Conservation (phyloP, 2,797 vertebrate genomes). For the Pseudomugil tenellus region DNA sequence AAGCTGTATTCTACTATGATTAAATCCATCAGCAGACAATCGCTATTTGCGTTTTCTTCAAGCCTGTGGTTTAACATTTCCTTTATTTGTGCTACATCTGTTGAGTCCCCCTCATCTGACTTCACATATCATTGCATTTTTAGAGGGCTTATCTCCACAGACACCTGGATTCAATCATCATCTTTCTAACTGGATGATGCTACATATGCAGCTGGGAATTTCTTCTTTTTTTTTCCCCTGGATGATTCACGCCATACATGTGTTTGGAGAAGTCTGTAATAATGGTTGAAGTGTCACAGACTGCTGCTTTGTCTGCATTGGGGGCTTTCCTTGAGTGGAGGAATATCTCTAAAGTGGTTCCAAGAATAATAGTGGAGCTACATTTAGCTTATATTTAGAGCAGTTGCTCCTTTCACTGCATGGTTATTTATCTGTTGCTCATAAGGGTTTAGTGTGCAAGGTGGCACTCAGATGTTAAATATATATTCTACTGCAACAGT, state of each 20-base stretch:
- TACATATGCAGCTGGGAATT: constrained; percentile 37
- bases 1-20: constrained; percentile 58
- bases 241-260: constrained; percentile 31
- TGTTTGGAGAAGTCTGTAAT: constrained; percentile 55
- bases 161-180: constrained; percentile 69
- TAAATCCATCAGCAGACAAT: constrained; percentile 69
- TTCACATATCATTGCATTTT: constrained; percentile 52
- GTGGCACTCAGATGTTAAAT: constrained; percentile 19
- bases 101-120: constrained; percentile 59
- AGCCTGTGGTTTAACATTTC: constrained; percentile 65
- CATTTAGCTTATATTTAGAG: constrained; percentile 22
- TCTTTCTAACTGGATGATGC: constrained; percentile 43
- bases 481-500: constrained; percentile 21
- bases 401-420: constrained; percentile 12
- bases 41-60: constrained; percentile 44
- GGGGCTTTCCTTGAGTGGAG: constrained; percentile 24
- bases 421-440: constrained; percentile 13
- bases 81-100: constrained; percentile 71
- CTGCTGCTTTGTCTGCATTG: constrained; percentile 26
- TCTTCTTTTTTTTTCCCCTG: constrained; percentile 54
- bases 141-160: constrained; percentile 54
- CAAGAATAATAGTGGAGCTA: constrained; percentile 9
- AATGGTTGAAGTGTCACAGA: constrained; percentile 22
- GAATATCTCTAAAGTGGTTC: constrained; percentile 4
- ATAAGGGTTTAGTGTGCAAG: background rate